Percentiles rank a stretch among this genome's conserved stretches.
These are phyloP conservation scores for Carcinoscorpius rotundicauda DNA, from an alignment of 1,140 invertebrate genomes.

Conservation along the genomic window DNA sequence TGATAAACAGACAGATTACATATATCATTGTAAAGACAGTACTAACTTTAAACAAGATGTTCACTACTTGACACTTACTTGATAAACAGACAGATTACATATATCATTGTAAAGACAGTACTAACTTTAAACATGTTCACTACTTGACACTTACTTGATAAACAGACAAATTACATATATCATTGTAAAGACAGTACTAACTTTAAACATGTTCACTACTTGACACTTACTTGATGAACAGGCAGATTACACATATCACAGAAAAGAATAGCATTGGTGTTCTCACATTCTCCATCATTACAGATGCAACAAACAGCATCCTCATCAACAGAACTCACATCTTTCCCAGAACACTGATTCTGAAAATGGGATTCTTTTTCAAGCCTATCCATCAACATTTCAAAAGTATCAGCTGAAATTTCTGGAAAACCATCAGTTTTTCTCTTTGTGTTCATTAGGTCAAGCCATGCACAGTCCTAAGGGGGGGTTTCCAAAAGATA, in stretches of 20 bases:
- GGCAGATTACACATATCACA: slow-evolving; percentile 99
- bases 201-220: background rate
- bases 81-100: too few relatives aligned
- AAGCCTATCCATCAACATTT: slow-evolving; percentile 87
- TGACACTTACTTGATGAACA: slow-evolving; percentile 62
- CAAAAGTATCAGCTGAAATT: slow-evolving; percentile 76
- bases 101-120: too few relatives aligned
- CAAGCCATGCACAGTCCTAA: slow-evolving; percentile 75
- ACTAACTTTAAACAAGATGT: too few relatives aligned
- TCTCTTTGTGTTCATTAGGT: slow-evolving; percentile 71
- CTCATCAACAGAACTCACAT: slow-evolving; percentile 63
- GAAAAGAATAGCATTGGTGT: slow-evolving; percentile 90
- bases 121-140: too few relatives aligned
- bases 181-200: too few relatives aligned
- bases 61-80: too few relatives aligned
- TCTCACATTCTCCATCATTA: slow-evolving; percentile 85
- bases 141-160: too few relatives aligned
- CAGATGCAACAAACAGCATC: slow-evolving; percentile 96
- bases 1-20: too few relatives aligned
- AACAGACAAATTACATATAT: too few relatives aligned
- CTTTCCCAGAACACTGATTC: slow-evolving; percentile 45
- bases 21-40: too few relatives aligned
- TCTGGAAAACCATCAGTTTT: slow-evolving; percentile 48
- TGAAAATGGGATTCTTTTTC: slow-evolving; percentile 97
- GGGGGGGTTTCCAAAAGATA: too few relatives aligned